Base-by-base conservation (phyloP, 2,888 invertebrate species). In the Acanthacorydalis orientalis region DNA sequence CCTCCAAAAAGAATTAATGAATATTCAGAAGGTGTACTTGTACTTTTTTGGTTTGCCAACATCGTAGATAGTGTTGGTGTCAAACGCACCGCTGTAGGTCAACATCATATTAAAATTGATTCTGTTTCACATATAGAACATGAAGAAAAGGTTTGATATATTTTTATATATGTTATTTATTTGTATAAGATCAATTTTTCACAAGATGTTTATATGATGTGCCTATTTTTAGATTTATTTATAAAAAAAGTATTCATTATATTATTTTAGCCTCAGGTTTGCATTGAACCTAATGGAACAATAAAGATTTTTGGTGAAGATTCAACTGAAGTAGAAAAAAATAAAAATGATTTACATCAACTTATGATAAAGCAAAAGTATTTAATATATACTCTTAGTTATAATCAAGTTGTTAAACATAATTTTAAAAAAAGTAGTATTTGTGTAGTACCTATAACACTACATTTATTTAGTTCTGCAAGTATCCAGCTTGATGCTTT, bases 401-500 rank as follows among this genome's bases (percentile, higher is more conserved):
- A 79, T 62, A 68, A 72, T 31, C 65, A 72, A 48, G 60, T 70
- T 48, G 68, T 80, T 15, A 60, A 62, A 43, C 84, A 85, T 61
- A 68, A 80, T 60, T 85, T 86, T 57, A 61, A 65, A 35, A 62
- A 62, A 49, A 70, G 63, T 49, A 73, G 72, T 55, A 58, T 83
- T 49, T 84, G 84, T 58, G 63, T 79, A 52, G 72, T 84, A 52
- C 81, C 82, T 16, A 75, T 85, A 2, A 73, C 70, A 48, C 65
- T 85, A 53, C 70, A 76, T 51, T 62, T 83, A 53, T 80, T 81
- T 50, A 83, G 81, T 61, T 76, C 80, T 60, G 74, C 77, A 47
- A 70, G 72, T 48, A 66, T 72, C 46, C 63, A 68, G 10, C 68
- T 81, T 14, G 66, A 72, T 50, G 75, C 80, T 23, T 76, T 72